Evolutionary conservation across 1,140 invertebrate species (phyloP).

Genomic region (Aphis gossypii): DNA sequence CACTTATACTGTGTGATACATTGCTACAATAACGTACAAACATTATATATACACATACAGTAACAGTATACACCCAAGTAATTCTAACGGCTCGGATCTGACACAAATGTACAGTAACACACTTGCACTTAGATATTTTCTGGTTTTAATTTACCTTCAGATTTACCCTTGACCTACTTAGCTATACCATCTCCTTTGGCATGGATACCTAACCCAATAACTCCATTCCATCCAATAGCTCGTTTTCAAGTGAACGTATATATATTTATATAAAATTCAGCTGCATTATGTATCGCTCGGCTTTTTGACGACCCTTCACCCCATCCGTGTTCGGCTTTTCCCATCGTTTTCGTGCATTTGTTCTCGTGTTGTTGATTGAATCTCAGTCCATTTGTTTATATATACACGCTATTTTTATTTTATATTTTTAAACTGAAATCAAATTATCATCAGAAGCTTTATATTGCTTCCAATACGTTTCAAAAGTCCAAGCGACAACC

Average conservation of each 20-base stretch:
- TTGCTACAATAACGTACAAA: background rate
- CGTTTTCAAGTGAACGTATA: background rate
- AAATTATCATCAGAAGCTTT: constrained; percentile 33
- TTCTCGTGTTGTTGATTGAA: constrained; percentile 19
- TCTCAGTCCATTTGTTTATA: background rate
- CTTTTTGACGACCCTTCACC: constrained; percentile 15
- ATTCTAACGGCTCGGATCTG: constrained; percentile 33
- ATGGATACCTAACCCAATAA: constrained; percentile 39
- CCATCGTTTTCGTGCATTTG: constrained; percentile 11
- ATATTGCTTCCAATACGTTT: background rate
- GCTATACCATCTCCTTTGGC: constrained; percentile 5
- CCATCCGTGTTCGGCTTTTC: background rate
- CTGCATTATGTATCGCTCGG: constrained; percentile 25
- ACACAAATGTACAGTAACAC: constrained; percentile 40
- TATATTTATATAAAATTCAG: background rate
- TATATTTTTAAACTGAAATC: constrained; percentile 25
- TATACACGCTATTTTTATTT: background rate
- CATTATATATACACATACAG: background rate
- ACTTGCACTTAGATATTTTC: constrained; percentile 56
- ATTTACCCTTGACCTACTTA: constrained; percentile 20
- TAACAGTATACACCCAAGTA: background rate
- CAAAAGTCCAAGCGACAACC: background rate
- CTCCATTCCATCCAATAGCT: background rate
- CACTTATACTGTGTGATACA: background rate
- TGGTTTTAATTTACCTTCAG: constrained; percentile 50